Evolutionary conservation across 2,113 vertebrate genomes (phyloP).

Genomic region (Pandion haliaetus): DNA sequence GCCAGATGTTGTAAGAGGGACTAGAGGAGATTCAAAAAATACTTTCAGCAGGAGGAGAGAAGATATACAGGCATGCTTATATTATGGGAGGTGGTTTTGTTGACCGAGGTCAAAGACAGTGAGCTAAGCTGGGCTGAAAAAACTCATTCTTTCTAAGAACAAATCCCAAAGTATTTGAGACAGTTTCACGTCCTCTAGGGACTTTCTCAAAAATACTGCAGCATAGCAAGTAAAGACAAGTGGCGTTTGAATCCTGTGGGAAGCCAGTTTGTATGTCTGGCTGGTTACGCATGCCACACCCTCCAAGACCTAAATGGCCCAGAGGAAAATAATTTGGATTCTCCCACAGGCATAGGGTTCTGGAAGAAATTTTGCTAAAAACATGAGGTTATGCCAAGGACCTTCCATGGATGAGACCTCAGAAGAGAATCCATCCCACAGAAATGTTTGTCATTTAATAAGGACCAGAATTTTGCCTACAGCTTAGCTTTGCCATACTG

Average conservation of each 20-base stretch:
- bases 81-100: background rate
- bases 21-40: background rate
- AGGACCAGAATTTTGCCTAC: background rate
- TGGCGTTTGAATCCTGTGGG: background rate
- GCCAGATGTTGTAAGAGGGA: conserved; percentile 4
- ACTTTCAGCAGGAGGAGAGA: background rate
- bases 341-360: background rate
- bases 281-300: background rate
- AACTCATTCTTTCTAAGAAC: background rate
- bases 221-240: background rate
- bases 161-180: background rate
- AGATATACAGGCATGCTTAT: background rate
- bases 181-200: background rate
- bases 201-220: background rate
- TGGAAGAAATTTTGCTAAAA: background rate
- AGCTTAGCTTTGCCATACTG: background rate
- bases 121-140: background rate
- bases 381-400: background rate
- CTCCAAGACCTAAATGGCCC: background rate
- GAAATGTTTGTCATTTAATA: background rate
- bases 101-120: background rate
- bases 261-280: background rate
- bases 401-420: background rate
- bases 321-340: background rate
- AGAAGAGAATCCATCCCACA: background rate